Evolutionary conservation across 2,797 vertebrate species (phyloP).

Genomic region (Bradypodion pumilum): DNA sequence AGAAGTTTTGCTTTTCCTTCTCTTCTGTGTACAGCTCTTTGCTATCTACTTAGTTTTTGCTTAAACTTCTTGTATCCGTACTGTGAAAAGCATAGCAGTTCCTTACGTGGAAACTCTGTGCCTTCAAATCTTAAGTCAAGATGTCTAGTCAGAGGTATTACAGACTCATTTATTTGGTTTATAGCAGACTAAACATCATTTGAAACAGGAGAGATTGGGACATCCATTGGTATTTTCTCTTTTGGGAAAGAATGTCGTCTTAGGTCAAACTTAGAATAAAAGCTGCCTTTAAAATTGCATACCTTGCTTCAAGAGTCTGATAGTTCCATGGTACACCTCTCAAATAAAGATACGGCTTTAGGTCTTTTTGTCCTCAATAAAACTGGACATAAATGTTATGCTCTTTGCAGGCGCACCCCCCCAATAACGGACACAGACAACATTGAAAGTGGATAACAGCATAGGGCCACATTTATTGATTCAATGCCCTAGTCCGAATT

Average conservation of each 20-base stretch:
- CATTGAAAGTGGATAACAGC: too few species aligned
- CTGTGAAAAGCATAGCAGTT: not conserved
- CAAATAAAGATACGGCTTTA: not conserved
- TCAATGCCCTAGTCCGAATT: too few species aligned
- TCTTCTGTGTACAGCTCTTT: not conserved
- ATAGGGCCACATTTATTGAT: too few species aligned
- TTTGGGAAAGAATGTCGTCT: not conserved
- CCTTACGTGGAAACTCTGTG: not conserved
- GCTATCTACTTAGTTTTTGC: not conserved
- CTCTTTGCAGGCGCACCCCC: too few species aligned
- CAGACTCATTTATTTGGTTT: conserved; percentile 10
- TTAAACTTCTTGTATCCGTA: not conserved
- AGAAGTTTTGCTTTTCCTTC: not conserved
- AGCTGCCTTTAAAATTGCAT: not conserved
- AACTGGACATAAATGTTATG: too few species aligned
- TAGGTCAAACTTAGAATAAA: not conserved
- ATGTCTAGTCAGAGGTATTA: conserved; percentile 1
- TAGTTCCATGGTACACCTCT: not conserved
- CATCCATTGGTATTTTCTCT: not conserved
- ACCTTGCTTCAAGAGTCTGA: not conserved
- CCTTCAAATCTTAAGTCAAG: too few species aligned
- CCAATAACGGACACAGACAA: too few species aligned
- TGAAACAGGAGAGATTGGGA: not conserved
- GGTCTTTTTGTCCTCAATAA: not conserved
- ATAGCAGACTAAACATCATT: conserved; percentile 28